These are phyloP conservation scores for Ctenopoma kingsleyae DNA, from an alignment of 2,797 vertebrate genomes.

Conservation along the genomic window DNA sequence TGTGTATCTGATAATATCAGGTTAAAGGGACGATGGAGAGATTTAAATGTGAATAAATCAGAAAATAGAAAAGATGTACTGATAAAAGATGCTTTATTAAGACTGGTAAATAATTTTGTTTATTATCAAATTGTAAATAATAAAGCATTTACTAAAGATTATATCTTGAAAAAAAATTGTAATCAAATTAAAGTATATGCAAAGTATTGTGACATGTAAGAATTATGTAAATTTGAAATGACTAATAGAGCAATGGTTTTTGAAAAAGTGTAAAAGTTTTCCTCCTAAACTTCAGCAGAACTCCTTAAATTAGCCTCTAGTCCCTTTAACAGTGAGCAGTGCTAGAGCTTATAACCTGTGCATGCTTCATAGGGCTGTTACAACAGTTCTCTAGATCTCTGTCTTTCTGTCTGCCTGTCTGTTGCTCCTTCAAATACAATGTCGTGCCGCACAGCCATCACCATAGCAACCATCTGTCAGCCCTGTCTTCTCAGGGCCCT, in stretches of 20 bases:
- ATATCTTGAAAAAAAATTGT: conserved; percentile 79
- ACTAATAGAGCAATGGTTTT: conserved; percentile 77
- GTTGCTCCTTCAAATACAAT: conserved; percentile 77
- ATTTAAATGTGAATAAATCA: conserved; percentile 98
- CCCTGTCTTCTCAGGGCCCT: conserved; percentile 70
- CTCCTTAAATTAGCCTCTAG: conserved; percentile 84
- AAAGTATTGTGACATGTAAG: conserved; percentile 77
- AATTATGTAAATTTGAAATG: conserved; percentile 81
- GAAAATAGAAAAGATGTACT: conserved; percentile 92
- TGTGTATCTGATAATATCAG: conserved; percentile 98
- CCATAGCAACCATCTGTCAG: conserved; percentile 82
- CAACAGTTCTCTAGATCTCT: conserved; percentile 75
- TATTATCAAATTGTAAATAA: conserved; percentile 88
- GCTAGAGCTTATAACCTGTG: conserved; percentile 82
- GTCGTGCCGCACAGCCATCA: conserved; percentile 77
- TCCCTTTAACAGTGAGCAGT: conserved; percentile 86
- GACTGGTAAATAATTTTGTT: conserved; percentile 93
- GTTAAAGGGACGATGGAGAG: conserved; percentile 99
- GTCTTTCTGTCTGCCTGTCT: conserved; percentile 80
- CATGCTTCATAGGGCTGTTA: conserved; percentile 83
- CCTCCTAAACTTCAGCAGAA: conserved; percentile 79
- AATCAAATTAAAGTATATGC: conserved; percentile 87
- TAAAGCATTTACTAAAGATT: conserved; percentile 98
- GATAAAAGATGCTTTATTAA: conserved; percentile 93
- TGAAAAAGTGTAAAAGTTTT: conserved; percentile 74